Evolutionary conservation across 2,797 vertebrate species (phyloP).

Genomic region (Crocodylus rhombifer): DNA sequence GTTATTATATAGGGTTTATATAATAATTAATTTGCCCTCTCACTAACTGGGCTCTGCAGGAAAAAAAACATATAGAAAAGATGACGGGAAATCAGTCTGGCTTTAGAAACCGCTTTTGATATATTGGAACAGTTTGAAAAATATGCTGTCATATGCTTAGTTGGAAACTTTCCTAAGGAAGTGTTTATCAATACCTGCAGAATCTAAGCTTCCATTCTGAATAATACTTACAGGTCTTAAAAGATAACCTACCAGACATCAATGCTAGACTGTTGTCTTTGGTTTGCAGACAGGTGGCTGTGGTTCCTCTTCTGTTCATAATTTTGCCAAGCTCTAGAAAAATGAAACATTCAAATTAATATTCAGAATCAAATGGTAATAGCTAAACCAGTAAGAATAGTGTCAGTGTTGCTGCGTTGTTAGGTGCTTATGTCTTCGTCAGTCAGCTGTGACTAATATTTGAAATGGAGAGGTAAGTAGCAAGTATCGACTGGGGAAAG

Average conservation of each 20-base stretch:
- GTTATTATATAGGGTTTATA: no score
- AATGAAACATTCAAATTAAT: accelerated
- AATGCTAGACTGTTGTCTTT: accelerated
- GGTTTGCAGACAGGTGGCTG: accelerated
- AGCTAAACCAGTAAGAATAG: accelerated
- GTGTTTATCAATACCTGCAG: not conserved
- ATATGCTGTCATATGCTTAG: no score
- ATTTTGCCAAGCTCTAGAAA: not conserved
- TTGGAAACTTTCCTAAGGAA: not conserved
- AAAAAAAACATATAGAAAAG: not conserved
- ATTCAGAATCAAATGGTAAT: not conserved
- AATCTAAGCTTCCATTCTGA: not conserved
- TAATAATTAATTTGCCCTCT: no score
- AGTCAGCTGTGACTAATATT: not conserved
- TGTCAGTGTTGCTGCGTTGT: accelerated
- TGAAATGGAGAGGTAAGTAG: not conserved
- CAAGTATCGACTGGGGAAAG: no score
- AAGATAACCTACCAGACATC: not conserved
- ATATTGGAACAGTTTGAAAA: not conserved
- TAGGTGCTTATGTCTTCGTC: accelerated
- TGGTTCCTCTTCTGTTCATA: not conserved
- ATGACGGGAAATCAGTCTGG: accelerated
- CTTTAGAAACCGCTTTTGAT: not conserved
- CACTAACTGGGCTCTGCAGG: not conserved
- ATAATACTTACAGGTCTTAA: not conserved